A percentile compares a stretch with the other conserved stretches of the same genome.
phyloP scores from a whole-genome alignment of 1,140 invertebrate species.

The Oryzaephilus surinamensis region DNA sequence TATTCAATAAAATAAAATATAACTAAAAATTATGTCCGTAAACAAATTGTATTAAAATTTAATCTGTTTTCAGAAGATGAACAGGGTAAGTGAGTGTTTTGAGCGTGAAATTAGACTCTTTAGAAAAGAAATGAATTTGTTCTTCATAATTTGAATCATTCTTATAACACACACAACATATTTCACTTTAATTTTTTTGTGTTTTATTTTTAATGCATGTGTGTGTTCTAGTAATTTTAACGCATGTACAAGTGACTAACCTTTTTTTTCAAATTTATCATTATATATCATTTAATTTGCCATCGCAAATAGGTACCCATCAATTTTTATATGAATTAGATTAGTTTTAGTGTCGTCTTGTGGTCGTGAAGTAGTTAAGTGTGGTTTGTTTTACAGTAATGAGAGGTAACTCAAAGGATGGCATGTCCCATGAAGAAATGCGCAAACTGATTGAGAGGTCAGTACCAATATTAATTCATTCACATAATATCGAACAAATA shows the following conservation, averaged over 20 bases:
- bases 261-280: too few relatives aligned
- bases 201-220: conserved; percentile 11
- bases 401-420: conserved; percentile 67
- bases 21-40: too few relatives aligned
- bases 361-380: conserved; percentile 37
- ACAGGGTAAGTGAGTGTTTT: conserved; percentile 34
- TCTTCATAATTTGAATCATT: neutral
- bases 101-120: conserved; percentile 19
- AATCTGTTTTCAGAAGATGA: conserved; percentile 35
- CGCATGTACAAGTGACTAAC: conserved; percentile 4
- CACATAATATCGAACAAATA: too few relatives aligned
- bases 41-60: conserved; percentile 4
- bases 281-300: conserved; percentile 3
- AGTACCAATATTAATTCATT: conserved; percentile 38
- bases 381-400: conserved; percentile 60
- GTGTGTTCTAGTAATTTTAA: conserved; percentile 7
- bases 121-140: neutral
- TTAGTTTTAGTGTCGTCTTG: conserved; percentile 33
- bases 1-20: too few relatives aligned
- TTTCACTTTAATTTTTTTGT: neutral
- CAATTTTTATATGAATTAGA: conserved; percentile 14
- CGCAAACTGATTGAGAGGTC: conserved; percentile 92
- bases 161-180: neutral
- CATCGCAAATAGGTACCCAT: conserved; percentile 7
- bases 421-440: conserved; percentile 87